These are phyloP conservation scores for Muricea muricata DNA, from an alignment of 92 coral and sea anemone species.

Conservation along the genomic window DNA sequence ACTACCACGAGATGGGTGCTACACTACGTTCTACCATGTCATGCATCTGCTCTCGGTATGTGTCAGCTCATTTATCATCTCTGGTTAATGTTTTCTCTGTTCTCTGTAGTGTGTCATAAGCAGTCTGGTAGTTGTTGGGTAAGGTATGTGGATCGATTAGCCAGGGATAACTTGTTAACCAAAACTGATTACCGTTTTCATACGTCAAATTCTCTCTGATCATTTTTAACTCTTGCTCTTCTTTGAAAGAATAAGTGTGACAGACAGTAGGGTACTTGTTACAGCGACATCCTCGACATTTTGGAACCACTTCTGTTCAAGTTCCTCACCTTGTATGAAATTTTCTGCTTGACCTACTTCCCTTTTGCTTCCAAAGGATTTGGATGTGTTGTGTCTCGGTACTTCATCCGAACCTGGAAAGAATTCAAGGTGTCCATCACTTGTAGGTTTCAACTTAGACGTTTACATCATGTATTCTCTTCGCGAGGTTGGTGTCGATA, in stretches of 20 bases:
- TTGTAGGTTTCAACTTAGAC: conserved; percentile 5
- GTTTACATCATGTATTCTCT: conserved; percentile 48
- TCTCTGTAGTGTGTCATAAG: conserved; percentile 55
- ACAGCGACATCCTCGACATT: conserved; percentile 71
- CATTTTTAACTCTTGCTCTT: conserved; percentile 74
- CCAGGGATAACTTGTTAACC: conserved; percentile 83
- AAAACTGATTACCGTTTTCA: conserved; percentile 62
- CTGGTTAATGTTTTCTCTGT: conserved; percentile 61
- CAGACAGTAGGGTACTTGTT: conserved; percentile 71
- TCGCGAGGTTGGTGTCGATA: conserved; percentile 54
- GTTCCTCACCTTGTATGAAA: conserved; percentile 70
- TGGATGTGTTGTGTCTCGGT: too few relatives aligned
- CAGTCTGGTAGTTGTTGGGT: conserved; percentile 63
- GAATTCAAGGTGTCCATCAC: background rate
- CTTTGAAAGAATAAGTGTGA: conserved; percentile 69
- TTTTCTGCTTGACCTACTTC: background rate
- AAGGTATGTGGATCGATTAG: conserved; percentile 58
- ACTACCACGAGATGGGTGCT: conserved; percentile 73
- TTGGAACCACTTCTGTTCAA: conserved; percentile 65
- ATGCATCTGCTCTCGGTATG: conserved; percentile 68
- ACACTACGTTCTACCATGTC: conserved; percentile 47
- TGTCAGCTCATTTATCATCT: conserved; percentile 64
- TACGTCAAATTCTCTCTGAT: conserved; percentile 67
- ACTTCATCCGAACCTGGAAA: background rate
- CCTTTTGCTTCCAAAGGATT: too few relatives aligned